phyloP scores from a whole-genome alignment of 2,888 invertebrate species.

The Deilephila porcellus region DNA sequence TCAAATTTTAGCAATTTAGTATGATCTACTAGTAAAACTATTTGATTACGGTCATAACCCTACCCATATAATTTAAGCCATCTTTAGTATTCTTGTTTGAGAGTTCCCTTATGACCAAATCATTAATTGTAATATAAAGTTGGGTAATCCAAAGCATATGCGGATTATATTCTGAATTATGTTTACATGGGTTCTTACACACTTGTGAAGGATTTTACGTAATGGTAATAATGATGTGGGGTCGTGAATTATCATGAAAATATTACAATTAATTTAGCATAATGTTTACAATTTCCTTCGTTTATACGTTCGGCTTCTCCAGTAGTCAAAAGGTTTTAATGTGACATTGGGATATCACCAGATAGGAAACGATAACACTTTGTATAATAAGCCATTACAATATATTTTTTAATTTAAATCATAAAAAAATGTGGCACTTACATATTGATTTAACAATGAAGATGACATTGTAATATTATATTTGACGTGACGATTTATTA shows the following conservation, averaged over 20 bases:
- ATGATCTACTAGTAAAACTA: background rate
- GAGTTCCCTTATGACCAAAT: constrained; percentile 7
- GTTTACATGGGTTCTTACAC: background rate
- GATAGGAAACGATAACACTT: too few species aligned
- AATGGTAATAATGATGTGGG: too few species aligned
- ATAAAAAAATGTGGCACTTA: too few species aligned
- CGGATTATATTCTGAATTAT: background rate
- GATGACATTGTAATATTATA: background rate
- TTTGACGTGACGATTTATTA: background rate
- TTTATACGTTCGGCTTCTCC: too few species aligned
- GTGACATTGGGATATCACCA: too few species aligned
- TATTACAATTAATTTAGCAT: too few species aligned
- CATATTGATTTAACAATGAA: background rate
- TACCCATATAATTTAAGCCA: constrained; percentile 11
- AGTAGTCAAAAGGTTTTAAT: too few species aligned
- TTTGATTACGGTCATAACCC: constrained; percentile 33
- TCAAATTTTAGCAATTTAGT: background rate
- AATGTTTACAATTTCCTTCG: too few species aligned
- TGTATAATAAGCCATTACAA: too few species aligned
- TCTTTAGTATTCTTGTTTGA: constrained; percentile 20
- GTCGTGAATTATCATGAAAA: too few species aligned
- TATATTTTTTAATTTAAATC: too few species aligned
- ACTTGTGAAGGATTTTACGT: too few species aligned
- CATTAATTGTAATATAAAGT: constrained; percentile 7
- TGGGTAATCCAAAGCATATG: background rate